Evolutionary conservation across 1,140 invertebrate species (phyloP), one percentile per base, ranked within the genome.

Genomic region (Zaprionus gabonicus): DNA sequence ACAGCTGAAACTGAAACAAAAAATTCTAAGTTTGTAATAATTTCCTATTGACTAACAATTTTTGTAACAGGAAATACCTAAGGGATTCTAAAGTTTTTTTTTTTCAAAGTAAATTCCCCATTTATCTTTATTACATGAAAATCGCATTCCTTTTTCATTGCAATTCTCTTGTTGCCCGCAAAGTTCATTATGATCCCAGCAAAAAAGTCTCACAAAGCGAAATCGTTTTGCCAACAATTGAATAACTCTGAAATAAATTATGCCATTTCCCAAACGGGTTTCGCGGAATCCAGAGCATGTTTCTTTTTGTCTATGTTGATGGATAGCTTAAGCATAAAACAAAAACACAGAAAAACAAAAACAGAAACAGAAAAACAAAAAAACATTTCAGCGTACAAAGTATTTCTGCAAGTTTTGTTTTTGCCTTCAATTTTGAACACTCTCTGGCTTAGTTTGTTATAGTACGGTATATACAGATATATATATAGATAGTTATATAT

Each of bases 381-480:
- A 46, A 46, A 46, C 41, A 46, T 20, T 51, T 51, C 13, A 23
- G 46, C 46, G 46, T 51, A 51, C 46, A 51, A 51, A 51, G 31
- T 75, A 71, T 53, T 41, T 64, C 34, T 75, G 72, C 72, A 71
- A 75, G 28, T 71, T 58, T 71, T 49, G 17, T 49, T 51, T 51
- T 41, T 57, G 65, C 59, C 71, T 73, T 34, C 5, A 72, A 41
- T 20, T 44, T 41, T 58, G 65, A 51, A 63, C 57, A 66, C 84
- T 88, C 77, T 87, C 60, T 88, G 84, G 84, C 84, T 88, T 87
- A 87, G 83, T 80, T 80, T 71, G 72, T 51, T 51, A 51, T 51
- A 51, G 46, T 25, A 51, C 46, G 17, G 25, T 51, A 51, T 49
- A 23, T 49, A 23, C 1, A 49, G 23, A 49, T 9, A 20, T 49